Percentiles rank a stretch among this genome's conserved stretches.
Evolutionary conservation across 2,113 vertebrate genomes (phyloP).

Genomic region (Corythornis cristatus): DNA sequence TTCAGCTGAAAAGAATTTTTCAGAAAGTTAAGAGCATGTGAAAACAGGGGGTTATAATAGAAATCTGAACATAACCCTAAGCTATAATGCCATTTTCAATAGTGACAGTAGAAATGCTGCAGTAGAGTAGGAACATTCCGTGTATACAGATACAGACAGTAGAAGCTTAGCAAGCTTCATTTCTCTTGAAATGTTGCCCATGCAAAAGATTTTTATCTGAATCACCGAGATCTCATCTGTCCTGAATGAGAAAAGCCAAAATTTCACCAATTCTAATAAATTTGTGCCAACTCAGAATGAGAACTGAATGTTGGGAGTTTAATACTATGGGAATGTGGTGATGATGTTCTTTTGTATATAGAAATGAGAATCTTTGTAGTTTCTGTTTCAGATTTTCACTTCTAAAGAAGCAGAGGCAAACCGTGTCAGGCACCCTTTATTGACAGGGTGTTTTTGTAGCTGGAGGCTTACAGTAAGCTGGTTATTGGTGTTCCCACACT

Average conservation of each 20-base stretch:
- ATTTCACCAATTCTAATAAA: conserved; percentile 26
- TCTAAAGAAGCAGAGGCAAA: conserved; percentile 59
- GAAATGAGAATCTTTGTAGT: conserved; percentile 2
- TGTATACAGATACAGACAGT: not conserved
- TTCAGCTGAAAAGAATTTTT: conserved; percentile 61
- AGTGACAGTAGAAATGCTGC: conserved; percentile 13
- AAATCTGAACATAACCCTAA: conserved; percentile 59
- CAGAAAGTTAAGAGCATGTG: conserved; percentile 54
- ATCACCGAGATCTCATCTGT: conserved; percentile 18
- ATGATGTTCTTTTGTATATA: conserved; percentile 37
- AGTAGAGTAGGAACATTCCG: conserved; percentile 2
- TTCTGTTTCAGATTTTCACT: conserved; percentile 61
- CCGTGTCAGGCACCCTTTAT: conserved; percentile 75
- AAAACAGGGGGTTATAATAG: conserved; percentile 56
- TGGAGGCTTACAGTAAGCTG: conserved; percentile 82
- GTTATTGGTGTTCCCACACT: conserved; percentile 83
- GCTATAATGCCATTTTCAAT: conserved; percentile 48
- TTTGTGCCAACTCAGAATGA: not conserved
- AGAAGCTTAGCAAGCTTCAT: conserved; percentile 9
- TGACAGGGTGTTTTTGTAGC: conserved; percentile 83
- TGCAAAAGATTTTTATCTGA: conserved; percentile 29
- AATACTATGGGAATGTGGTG: conserved; percentile 16
- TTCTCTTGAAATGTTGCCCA: conserved; percentile 30
- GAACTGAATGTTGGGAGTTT: not conserved
- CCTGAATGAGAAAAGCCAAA: conserved; percentile 2